phyloP scores from a whole-genome alignment of 2,888 invertebrate species.

The Priocnemis perturbator region DNA sequence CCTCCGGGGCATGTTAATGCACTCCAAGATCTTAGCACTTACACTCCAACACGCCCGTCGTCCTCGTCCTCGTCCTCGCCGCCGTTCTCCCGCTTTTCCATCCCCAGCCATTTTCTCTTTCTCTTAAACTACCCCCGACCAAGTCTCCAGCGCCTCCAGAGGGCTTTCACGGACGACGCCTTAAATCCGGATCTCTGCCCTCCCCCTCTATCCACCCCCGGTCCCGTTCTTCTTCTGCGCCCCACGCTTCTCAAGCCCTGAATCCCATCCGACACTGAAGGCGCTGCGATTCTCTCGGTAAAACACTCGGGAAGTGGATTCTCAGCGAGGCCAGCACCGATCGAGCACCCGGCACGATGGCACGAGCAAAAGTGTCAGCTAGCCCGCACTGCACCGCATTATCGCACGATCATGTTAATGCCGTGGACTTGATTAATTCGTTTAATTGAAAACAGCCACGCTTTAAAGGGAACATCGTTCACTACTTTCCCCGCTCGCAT shows the following conservation, averaged over 20 bases:
- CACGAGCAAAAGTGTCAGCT: neutral
- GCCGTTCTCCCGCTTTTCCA: constrained; percentile 52
- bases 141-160: constrained; percentile 68
- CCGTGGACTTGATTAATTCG: neutral
- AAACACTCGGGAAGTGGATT: constrained; percentile 4
- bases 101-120: constrained; percentile 72
- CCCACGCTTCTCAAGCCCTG: constrained; percentile 31
- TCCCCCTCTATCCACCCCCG: constrained; percentile 27
- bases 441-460: too few species aligned
- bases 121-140: constrained; percentile 70
- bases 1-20: constrained; percentile 75
- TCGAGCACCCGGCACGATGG: neutral
- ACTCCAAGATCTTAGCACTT: constrained; percentile 75
- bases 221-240: constrained; percentile 40
- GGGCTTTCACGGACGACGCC: constrained; percentile 74
- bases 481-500: too few species aligned
- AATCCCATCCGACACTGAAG: constrained; percentile 22
- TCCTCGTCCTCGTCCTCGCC: constrained; percentile 40
- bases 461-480: too few species aligned
- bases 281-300: constrained; percentile 42
- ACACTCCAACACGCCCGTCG: constrained; percentile 73
- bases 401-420: neutral
- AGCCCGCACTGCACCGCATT: neutral
- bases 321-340: neutral
- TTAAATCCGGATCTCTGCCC: constrained; percentile 73